A percentile compares a stretch with the other conserved stretches of the same genome.
phyloP scores from a whole-genome alignment of 2,113 vertebrate genomes.

The Euleptes europaea region DNA sequence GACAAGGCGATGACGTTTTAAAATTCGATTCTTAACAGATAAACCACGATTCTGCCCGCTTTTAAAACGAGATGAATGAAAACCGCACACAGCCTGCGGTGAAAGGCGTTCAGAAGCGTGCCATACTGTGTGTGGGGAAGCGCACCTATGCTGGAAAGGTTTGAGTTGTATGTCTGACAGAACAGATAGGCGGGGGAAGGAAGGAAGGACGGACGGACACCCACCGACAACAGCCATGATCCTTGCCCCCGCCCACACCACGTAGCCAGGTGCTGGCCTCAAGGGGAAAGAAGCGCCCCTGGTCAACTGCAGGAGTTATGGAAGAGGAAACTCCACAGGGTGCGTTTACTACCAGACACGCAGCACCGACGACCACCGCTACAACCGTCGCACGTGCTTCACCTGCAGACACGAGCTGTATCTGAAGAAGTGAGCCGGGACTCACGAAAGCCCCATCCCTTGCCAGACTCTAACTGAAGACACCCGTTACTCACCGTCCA shows the following conservation, averaged over 20 bases:
- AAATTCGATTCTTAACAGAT: background rate
- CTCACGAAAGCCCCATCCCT: too few species aligned
- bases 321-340: background rate
- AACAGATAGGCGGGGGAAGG: background rate
- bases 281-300: background rate
- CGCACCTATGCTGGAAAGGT: background rate
- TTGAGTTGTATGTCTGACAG: too few species aligned
- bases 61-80: background rate
- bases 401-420: too few species aligned
- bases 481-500: background rate
- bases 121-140: background rate
- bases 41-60: background rate
- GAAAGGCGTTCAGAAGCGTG: background rate
- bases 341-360: background rate
- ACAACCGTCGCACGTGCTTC: too few species aligned
- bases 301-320: background rate
- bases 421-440: too few species aligned
- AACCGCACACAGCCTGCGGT: background rate
- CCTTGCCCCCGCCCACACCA: background rate
- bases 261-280: background rate
- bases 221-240: background rate
- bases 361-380: too few species aligned
- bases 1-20: background rate
- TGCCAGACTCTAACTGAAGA: too few species aligned
- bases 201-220: background rate